phyloP scores from a whole-genome alignment of 2,888 invertebrate genomes.

The Synanthedon vespiformis region DNA sequence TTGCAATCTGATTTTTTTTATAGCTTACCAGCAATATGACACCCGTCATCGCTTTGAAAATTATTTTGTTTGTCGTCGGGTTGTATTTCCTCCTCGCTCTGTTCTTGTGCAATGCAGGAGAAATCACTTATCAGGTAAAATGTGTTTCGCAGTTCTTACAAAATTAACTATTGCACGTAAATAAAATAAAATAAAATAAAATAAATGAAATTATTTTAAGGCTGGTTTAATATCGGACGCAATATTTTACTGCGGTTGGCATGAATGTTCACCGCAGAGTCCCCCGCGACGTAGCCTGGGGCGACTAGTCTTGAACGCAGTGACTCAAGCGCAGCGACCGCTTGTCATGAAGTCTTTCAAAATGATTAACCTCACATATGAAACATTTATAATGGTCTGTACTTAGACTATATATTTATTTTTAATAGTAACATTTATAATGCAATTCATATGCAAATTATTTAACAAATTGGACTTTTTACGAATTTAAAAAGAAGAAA shows the following conservation, averaged over 20 bases:
- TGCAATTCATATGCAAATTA: too few species aligned
- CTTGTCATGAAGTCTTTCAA: slow-evolving; percentile 59
- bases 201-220: slow-evolving; percentile 17
- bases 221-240: slow-evolving; percentile 44
- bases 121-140: slow-evolving; percentile 54
- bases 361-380: slow-evolving; percentile 51
- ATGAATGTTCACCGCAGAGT: slow-evolving; percentile 21
- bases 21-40: slow-evolving; percentile 45
- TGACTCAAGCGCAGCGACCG: slow-evolving; percentile 44
- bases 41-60: slow-evolving; percentile 37
- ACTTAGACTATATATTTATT: not conserved
- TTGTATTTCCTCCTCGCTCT: slow-evolving; percentile 48
- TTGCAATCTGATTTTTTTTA: slow-evolving; percentile 5
- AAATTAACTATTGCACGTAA: too few species aligned
- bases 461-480: too few species aligned
- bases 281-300: slow-evolving; percentile 23
- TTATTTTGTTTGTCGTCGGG: slow-evolving; percentile 41
- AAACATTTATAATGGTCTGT: slow-evolving; percentile 40
- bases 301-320: slow-evolving; percentile 35
- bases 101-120: slow-evolving; percentile 57
- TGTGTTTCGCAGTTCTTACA: too few species aligned
- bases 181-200: too few species aligned
- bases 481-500: too few species aligned
- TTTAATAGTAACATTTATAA: too few species aligned
- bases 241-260: slow-evolving; percentile 59